These are phyloP conservation scores for Epizoanthus illoricatus DNA, from an alignment of 92 coral and sea anemone genomes.

Conservation along the genomic window DNA sequence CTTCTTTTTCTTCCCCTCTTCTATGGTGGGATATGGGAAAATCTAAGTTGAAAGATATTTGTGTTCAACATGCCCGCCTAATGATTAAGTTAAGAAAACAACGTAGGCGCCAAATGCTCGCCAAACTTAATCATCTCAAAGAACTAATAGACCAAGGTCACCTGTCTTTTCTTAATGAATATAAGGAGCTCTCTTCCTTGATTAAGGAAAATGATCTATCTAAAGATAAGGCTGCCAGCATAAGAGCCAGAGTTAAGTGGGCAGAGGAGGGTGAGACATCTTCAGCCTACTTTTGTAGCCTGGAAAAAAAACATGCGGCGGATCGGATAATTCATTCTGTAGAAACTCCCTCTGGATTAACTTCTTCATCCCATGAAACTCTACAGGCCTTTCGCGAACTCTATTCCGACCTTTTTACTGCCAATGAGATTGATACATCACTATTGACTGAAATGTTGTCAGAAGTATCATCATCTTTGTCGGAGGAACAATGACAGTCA, in stretches of 20 bases:
- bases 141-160: not conserved
- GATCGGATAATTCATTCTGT: not conserved
- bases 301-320: not conserved
- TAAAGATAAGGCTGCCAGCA: not conserved
- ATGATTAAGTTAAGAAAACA: too few relatives aligned
- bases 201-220: not conserved
- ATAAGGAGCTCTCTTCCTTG: not conserved
- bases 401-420: not conserved
- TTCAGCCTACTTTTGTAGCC: not conserved
- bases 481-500: not conserved
- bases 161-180: not conserved
- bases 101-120: too few relatives aligned
- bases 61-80: too few relatives aligned
- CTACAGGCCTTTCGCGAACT: not conserved
- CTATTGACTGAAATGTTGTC: not conserved
- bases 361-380: not conserved
- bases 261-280: constrained; percentile 3
- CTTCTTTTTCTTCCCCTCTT: too few relatives aligned
- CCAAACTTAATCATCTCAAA: not conserved
- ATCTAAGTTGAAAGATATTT: too few relatives aligned
- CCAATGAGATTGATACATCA: not conserved
- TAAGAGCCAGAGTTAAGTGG: not conserved
- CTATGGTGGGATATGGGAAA: too few relatives aligned
- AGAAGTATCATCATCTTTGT: not conserved
- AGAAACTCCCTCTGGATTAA: too few relatives aligned